A percentile compares a stretch with the other conserved stretches of the same genome.
phyloP scores from a whole-genome alignment of 37 sponge, comb jelly and placozoan species.

The Bolinopsis microptera region DNA sequence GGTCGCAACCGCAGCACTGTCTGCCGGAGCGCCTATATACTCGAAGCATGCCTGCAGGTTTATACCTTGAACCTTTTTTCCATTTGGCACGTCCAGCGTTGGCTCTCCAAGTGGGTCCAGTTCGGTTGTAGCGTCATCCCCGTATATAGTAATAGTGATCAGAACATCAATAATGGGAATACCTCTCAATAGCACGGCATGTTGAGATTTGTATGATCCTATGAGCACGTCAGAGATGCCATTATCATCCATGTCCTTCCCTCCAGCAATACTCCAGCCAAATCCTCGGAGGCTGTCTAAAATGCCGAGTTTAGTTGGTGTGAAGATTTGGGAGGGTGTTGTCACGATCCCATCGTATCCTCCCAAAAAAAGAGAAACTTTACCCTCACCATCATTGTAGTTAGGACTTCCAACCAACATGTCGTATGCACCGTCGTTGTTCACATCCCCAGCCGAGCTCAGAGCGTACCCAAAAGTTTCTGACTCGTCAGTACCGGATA shows the following conservation, averaged over 20 bases:
- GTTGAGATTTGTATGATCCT: slow-evolving; percentile 19
- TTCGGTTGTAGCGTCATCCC: neutral
- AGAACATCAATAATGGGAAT: slow-evolving; percentile 26
- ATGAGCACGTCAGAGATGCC: slow-evolving; percentile 8
- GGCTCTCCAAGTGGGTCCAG: neutral
- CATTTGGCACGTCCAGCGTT: neutral
- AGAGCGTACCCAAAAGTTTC: slow-evolving; percentile 21
- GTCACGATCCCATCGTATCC: neutral
- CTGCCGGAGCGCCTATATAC: neutral
- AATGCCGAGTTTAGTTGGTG: neutral
- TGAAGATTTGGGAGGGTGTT: neutral
- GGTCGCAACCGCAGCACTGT: neutral
- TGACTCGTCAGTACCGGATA: neutral
- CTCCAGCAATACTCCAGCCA: slow-evolving; percentile 60
- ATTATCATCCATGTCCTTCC: slow-evolving; percentile 55
- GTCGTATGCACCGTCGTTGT: slow-evolving; percentile 7
- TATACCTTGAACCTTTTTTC: neutral
- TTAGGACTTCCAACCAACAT: slow-evolving; percentile 16
- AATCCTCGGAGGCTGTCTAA: neutral
- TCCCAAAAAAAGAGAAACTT: neutral
- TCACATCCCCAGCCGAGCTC: slow-evolving; percentile 7
- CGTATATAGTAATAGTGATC: neutral
- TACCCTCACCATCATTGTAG: slow-evolving; percentile 54
- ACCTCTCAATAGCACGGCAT: slow-evolving; percentile 2
- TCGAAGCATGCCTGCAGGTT: slow-evolving; percentile 1